A percentile compares a stretch with the other conserved stretches of the same genome.
These are phyloP conservation scores for Cephalotes varians DNA, from an alignment of 2,888 invertebrate species.

Conservation along the genomic window DNA sequence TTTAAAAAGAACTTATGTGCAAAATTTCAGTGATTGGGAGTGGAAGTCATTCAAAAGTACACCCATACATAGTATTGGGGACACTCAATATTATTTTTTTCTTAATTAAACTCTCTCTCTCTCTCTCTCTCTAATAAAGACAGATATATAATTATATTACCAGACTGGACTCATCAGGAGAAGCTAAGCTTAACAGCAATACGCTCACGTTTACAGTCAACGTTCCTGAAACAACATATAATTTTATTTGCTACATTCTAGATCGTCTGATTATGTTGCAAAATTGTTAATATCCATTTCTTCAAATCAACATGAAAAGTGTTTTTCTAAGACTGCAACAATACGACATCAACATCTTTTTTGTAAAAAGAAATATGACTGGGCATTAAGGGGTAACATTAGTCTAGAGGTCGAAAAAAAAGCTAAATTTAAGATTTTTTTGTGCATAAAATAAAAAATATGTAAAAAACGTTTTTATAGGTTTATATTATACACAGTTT, in stretches of 20 bases:
- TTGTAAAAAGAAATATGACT: background rate
- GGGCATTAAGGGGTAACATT: no score
- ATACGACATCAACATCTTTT: background rate
- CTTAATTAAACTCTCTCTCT: background rate
- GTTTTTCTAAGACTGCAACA: background rate
- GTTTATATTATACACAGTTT: no score
- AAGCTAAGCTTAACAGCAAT: conserved; percentile 96
- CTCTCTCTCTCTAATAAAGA: no score
- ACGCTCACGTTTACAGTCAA: conserved; percentile 98
- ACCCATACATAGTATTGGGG: no score
- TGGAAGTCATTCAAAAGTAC: no score
- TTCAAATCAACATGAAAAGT: background rate
- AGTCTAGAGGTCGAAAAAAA: no score
- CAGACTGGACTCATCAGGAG: conserved; percentile 98
- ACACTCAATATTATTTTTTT: background rate
- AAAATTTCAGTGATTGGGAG: no score
- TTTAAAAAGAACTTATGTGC: no score
- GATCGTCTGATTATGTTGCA: conserved; percentile 19
- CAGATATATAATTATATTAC: conserved; percentile 87
- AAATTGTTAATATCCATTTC: background rate
- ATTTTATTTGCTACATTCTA: conserved; percentile 10
- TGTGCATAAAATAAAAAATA: no score
- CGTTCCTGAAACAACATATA: conserved; percentile 90
- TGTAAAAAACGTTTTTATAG: no score
- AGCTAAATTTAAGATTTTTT: no score